phyloP scores from a whole-genome alignment of 1,140 invertebrate genomes.

The Papilio polytes region DNA sequence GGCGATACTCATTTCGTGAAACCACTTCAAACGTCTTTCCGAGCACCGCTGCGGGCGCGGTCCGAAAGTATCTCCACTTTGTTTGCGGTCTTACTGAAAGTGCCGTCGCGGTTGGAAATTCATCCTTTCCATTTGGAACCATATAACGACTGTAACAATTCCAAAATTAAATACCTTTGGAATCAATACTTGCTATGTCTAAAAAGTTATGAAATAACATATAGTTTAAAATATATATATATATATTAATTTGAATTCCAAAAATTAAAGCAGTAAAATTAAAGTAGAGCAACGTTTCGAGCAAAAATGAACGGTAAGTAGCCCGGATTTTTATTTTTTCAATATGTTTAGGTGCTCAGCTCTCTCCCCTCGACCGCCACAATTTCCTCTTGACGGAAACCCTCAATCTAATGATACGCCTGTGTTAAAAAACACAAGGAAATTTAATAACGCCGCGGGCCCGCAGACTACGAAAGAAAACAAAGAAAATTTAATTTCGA shows the following conservation, averaged over 20 bases:
- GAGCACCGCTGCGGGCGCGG: slow-evolving; percentile 47
- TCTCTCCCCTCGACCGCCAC: slow-evolving; percentile 76
- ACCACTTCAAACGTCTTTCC: slow-evolving; percentile 80
- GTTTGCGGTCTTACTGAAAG: slow-evolving; percentile 25
- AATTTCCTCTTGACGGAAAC: slow-evolving; percentile 83
- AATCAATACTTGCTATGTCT: not conserved
- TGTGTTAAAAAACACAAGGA: slow-evolving; percentile 84
- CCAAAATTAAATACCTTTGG: not conserved
- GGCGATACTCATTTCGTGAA: slow-evolving; percentile 73
- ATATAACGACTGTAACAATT: not conserved
- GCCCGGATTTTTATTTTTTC: slow-evolving; percentile 82
- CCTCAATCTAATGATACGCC: slow-evolving; percentile 84
- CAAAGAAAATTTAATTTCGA: slow-evolving; percentile 83
- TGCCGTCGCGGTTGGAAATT: slow-evolving; percentile 7
- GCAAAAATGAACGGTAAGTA: slow-evolving; percentile 60
- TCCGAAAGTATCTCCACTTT: slow-evolving; percentile 65
- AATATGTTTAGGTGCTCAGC: slow-evolving; percentile 81
- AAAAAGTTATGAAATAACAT: not conserved
- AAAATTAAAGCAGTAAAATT: slow-evolving; percentile 48
- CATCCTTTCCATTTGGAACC: not conserved
- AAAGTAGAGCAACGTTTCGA: slow-evolving; percentile 59
- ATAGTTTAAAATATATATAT: not conserved
- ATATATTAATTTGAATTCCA: not conserved
- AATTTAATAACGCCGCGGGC: slow-evolving; percentile 83
- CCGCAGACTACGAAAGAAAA: slow-evolving; percentile 71